Conservation (phyloP, 2,888 invertebrate species). For the Caenorhabditis sp. region DNA sequence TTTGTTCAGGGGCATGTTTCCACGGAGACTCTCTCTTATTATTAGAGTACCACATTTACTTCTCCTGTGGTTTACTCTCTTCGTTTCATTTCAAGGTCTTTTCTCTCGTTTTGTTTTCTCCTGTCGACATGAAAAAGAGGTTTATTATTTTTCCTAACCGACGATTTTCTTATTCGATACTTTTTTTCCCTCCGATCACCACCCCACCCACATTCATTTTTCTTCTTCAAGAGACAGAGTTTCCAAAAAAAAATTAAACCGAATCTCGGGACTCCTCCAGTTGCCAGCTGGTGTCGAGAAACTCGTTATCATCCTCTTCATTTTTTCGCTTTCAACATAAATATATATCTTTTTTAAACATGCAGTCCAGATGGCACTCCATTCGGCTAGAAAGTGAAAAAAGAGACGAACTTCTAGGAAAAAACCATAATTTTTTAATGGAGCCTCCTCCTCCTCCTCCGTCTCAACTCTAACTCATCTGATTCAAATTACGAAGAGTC, state of each 20-base stretch:
- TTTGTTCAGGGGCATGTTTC: constrained; percentile 33
- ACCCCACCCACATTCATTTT: not conserved
- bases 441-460: not conserved
- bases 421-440: constrained; percentile 36
- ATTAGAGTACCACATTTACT: not conserved
- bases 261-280: constrained; percentile 9
- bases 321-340: constrained; percentile 3
- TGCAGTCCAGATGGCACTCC: constrained; percentile 48
- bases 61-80: not conserved
- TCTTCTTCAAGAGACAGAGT: not conserved
- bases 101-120: constrained; percentile 9
- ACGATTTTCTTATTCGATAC: constrained; percentile 1
- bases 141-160: not conserved
- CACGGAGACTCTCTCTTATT: constrained; percentile 35
- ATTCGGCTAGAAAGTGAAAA: not conserved
- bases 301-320: constrained; percentile 48
- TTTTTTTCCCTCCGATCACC: not conserved
- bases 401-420: constrained; percentile 1
- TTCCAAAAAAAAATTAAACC: constrained; percentile 22
- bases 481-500: constrained; percentile 41
- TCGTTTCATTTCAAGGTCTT: constrained; percentile 31
- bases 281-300: constrained; percentile 39
- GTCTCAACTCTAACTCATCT: constrained; percentile 3
- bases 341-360: constrained; percentile 30
- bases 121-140: not conserved